Base-by-base conservation (phyloP, 2,113 vertebrate species). In the Apteryx owenii region DNA sequence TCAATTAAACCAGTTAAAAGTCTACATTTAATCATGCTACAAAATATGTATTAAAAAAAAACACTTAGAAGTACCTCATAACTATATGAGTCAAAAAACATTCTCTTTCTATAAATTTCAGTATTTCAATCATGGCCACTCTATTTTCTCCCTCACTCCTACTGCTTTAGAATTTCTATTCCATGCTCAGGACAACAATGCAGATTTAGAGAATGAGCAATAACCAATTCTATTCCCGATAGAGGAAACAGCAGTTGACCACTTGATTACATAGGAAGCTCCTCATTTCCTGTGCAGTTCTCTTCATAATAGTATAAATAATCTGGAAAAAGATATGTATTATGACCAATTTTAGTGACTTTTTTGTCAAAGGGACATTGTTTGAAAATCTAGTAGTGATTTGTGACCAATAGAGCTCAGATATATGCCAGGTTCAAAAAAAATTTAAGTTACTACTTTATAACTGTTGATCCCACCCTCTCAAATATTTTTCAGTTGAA, bases 211-310 rank as follows among this genome's bases (percentile, higher is more conserved):
- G 0, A 79, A 61, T 71, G 80, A 89, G 90, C 56, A 80, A 83
- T n/a, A 12, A 1, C n/a, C 84, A 85, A 3, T 3, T 14, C 31
- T 36, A 20, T 51, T 92, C 89, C 95, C 15, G 6, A 28, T 3
- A 69, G 84, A 90, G 93, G 90, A 97, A 97, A 95, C 91, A 31
- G 68, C 89, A 81, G 90, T 16, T 91, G 93, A 93, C 97, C 88
- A 95, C 89, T 94, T 94, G 85, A 92, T 91, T 92, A 91, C 88
- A 93, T 78, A 94, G 96, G 97, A 98, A 96, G 96, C 93, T 94
- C 83, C 90, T 94, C 73, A 97, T 94, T 98, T 98, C 96, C 95
- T 96, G 86, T 46, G 29, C 54, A 92, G 73, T 77, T 94, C 84
- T 89, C 81, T 94, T 91, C 85, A 90, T 90, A 93, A 94, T 46